Evolutionary conservation across 2,797 vertebrate species (phyloP).

Genomic region (Pagetopsis macropterus): DNA sequence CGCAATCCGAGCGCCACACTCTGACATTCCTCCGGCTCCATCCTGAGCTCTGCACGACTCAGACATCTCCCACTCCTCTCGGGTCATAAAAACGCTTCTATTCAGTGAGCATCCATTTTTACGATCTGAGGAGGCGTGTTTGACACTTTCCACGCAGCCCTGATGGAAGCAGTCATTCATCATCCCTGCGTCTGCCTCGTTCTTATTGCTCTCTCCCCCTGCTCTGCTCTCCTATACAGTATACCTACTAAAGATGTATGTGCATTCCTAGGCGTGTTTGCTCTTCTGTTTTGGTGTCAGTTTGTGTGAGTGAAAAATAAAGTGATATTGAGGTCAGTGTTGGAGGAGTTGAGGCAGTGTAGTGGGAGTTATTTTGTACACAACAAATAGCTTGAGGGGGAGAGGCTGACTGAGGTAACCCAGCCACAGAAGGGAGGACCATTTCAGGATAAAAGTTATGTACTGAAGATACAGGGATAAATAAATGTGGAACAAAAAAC

Average conservation of each 20-base stretch:
- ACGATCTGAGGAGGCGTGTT: conserved; percentile 51
- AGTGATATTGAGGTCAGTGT: conserved; percentile 43
- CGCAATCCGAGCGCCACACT: conserved; percentile 18
- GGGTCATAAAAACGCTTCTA: conserved; percentile 46
- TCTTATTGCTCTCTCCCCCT: conserved; percentile 10
- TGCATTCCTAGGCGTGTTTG: neutral
- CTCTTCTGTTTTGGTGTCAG: conserved; percentile 8
- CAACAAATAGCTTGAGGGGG: conserved; percentile 33
- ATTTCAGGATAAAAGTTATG: conserved; percentile 1
- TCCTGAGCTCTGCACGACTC: conserved; percentile 44
- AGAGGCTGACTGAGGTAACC: conserved; percentile 18
- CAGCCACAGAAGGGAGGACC: neutral
- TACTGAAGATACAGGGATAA: neutral
- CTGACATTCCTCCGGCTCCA: conserved; percentile 65
- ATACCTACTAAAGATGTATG: conserved; percentile 12
- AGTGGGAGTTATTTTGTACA: conserved; percentile 52
- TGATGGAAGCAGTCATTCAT: conserved; percentile 36
- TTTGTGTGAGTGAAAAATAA: conserved; percentile 10
- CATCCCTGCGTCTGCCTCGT: conserved; percentile 15
- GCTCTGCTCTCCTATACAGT: too few species aligned
- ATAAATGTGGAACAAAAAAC: neutral
- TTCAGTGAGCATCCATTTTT: conserved; percentile 39
- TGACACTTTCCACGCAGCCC: conserved; percentile 47
- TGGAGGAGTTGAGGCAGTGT: conserved; percentile 26
- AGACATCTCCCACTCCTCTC: conserved; percentile 55